These are phyloP conservation scores for Cathartes aura DNA, from an alignment of 2,113 vertebrate genomes.

Conservation along the genomic window DNA sequence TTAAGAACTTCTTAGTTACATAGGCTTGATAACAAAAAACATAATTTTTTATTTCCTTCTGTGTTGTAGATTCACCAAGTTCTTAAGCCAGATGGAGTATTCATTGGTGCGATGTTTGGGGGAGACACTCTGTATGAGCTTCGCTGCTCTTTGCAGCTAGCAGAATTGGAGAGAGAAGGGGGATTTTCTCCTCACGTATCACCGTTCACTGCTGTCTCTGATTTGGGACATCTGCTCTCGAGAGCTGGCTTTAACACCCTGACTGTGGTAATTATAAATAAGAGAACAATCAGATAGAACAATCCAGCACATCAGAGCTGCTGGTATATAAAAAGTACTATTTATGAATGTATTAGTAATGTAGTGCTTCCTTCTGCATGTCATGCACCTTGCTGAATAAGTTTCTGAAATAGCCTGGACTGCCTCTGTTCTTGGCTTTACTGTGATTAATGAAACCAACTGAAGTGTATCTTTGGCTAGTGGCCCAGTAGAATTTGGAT, in stretches of 20 bases:
- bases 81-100: constrained; percentile 91
- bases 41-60: rapidly evolving
- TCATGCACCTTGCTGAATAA: background rate
- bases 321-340: background rate
- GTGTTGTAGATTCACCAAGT: constrained; percentile 85
- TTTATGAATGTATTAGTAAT: background rate
- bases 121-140: constrained; percentile 93
- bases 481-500: background rate
- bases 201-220: constrained; percentile 88
- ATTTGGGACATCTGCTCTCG: constrained; percentile 90
- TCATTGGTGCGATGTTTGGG: constrained; percentile 93
- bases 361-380: background rate
- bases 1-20: background rate
- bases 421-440: background rate
- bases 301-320: background rate
- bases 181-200: constrained; percentile 92
- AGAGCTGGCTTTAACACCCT: constrained; percentile 92
- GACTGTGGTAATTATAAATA: constrained; percentile 85
- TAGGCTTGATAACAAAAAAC: background rate
- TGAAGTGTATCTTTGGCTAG: background rate
- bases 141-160: constrained; percentile 93
- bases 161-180: constrained; percentile 91
- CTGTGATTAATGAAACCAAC: background rate
- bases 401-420: background rate
- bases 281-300: background rate